Evolutionary conservation across 37 sponge, comb jelly and placozoan species (phyloP).

Genomic region (Aplysina aerophoba): DNA sequence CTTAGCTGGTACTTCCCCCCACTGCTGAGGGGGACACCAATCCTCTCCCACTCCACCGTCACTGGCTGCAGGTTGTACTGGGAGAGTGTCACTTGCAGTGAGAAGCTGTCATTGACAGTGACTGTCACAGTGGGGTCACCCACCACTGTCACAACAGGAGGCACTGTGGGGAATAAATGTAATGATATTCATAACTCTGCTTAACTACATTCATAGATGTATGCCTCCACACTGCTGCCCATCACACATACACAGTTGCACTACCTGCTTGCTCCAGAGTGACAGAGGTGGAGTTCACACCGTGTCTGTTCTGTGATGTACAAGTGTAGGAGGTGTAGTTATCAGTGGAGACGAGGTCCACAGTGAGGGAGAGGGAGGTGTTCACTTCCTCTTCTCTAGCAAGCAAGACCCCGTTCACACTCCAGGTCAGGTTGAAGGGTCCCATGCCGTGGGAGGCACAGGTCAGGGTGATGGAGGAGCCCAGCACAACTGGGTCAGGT

Average conservation of each 20-base stretch:
- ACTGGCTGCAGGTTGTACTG: constrained; percentile 39
- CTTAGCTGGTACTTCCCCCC: neutral
- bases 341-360: neutral
- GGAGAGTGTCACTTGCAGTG: constrained; percentile 17
- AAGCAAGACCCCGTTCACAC: neutral
- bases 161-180: neutral
- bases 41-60: constrained; percentile 25
- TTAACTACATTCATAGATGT: no score
- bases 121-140: neutral
- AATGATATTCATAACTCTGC: no score
- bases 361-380: neutral
- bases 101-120: neutral
- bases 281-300: neutral
- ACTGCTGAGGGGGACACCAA: neutral
- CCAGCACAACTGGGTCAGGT: constrained; percentile 22
- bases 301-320: neutral
- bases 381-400: neutral
- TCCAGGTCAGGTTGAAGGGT: constrained; percentile 21
- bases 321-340: constrained; percentile 25
- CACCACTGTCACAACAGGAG: neutral
- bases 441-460: neutral
- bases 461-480: neutral
- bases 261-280: constrained; percentile 7
- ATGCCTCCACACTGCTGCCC: no score
- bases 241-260: no score